A percentile compares a stretch with the other conserved stretches of the same genome.
phyloP scores from a whole-genome alignment of 2,888 invertebrate genomes.

The Agrochola lota region DNA sequence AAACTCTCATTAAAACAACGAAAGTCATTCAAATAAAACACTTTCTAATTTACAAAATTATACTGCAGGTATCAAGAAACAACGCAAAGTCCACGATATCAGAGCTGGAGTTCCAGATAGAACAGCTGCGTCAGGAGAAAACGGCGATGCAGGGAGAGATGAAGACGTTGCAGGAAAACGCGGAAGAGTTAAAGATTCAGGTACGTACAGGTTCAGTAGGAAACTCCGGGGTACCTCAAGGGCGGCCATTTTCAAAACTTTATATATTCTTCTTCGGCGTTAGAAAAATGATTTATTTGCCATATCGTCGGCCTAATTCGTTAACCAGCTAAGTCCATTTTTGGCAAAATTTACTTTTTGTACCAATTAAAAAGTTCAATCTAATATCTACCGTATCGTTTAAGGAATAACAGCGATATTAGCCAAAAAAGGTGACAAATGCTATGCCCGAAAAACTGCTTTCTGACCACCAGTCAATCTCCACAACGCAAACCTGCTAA shows the following conservation, averaged over 20 bases:
- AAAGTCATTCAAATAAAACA: not conserved
- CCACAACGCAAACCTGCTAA: too few species aligned
- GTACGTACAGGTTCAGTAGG: conserved; percentile 68
- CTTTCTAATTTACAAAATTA: not conserved
- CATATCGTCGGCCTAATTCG: too few species aligned
- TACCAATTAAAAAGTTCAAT: too few species aligned
- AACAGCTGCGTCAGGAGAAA: conserved; percentile 94
- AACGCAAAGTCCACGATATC: conserved; percentile 96
- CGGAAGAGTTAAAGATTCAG: conserved; percentile 93
- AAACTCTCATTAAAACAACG: not conserved
- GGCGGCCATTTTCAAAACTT: not conserved
- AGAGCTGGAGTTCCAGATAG: conserved; percentile 95
- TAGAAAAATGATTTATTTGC: not conserved
- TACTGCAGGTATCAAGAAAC: conserved; percentile 93
- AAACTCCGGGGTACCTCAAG: not conserved
- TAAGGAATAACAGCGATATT: too few species aligned
- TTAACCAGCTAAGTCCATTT: too few species aligned
- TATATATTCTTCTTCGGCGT: not conserved
- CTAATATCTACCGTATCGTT: too few species aligned
- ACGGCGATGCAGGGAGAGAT: conserved; percentile 92
- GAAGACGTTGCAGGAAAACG: conserved; percentile 93
- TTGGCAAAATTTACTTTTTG: too few species aligned
- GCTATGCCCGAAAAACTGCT: too few species aligned
- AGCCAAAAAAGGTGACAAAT: too few species aligned
- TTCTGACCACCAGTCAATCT: too few species aligned